phyloP scores from a whole-genome alignment of 2,888 invertebrate genomes.

The Amphipoea lucens region DNA sequence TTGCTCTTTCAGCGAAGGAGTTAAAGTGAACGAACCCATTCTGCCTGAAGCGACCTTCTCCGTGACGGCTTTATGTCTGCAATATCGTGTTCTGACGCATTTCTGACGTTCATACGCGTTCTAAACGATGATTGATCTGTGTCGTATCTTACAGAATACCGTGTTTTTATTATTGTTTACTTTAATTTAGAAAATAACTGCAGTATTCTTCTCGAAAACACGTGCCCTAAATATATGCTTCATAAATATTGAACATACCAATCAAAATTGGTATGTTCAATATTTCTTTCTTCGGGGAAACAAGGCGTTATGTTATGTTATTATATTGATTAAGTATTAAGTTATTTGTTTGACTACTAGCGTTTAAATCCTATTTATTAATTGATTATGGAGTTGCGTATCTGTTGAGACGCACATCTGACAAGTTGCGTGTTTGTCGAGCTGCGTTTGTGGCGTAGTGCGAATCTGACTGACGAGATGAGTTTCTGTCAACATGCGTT shows the following conservation, averaged over 20 bases:
- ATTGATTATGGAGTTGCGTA: too few relatives aligned
- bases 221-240: neutral
- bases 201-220: neutral
- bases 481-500: too few relatives aligned
- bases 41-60: conserved; percentile 4
- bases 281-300: too few relatives aligned
- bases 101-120: conserved; percentile 17
- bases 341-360: neutral
- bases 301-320: too few relatives aligned
- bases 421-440: too few relatives aligned
- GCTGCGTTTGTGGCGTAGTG: too few relatives aligned
- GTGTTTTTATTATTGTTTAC: conserved; percentile 15
- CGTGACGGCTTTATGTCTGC: conserved; percentile 36
- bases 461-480: too few relatives aligned
- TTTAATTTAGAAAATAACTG: conserved; percentile 8
- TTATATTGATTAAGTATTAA: neutral
- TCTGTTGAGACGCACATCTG: too few relatives aligned
- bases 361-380: too few relatives aligned
- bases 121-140: conserved; percentile 29
- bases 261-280: too few relatives aligned
- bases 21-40: conserved; percentile 39
- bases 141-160: conserved; percentile 4
- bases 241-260: neutral
- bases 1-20: neutral
- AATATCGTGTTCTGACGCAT: conserved; percentile 22